Evolutionary conservation across 2,888 invertebrate species (phyloP).

Genomic region (Microctonus brassicae): DNA sequence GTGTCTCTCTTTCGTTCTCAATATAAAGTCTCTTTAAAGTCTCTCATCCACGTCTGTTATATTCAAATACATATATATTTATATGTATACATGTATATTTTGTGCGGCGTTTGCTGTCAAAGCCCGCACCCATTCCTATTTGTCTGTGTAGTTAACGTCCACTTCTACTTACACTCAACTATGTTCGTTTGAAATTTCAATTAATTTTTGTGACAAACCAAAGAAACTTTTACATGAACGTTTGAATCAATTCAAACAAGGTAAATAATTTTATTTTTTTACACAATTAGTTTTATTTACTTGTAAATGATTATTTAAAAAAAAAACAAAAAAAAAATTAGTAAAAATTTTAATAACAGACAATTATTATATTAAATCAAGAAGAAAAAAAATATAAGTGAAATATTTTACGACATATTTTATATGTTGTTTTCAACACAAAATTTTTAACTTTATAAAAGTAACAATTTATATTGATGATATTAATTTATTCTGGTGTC

Average conservation of each 20-base stretch:
- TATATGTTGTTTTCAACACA: too few species aligned
- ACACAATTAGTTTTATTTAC: too few species aligned
- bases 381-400: too few species aligned
- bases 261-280: too few species aligned
- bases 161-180: neutral
- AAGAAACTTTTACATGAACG: neutral
- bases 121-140: neutral
- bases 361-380: too few species aligned
- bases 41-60: neutral
- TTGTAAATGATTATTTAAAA: too few species aligned
- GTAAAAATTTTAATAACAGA: too few species aligned
- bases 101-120: constrained; percentile 47
- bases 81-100: neutral
- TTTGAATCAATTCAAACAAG: too few species aligned
- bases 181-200: constrained; percentile 31
- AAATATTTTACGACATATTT: too few species aligned
- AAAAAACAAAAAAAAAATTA: too few species aligned
- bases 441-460: too few species aligned
- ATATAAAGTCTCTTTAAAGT: neutral
- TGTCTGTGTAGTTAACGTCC: neutral
- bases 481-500: too few species aligned
- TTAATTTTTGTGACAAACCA: constrained; percentile 43
- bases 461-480: neutral
- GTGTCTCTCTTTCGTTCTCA: neutral
- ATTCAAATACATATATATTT: neutral